These are phyloP conservation scores for Phyto melanocephala DNA, from an alignment of 2,888 invertebrate genomes.

Conservation along the genomic window DNA sequence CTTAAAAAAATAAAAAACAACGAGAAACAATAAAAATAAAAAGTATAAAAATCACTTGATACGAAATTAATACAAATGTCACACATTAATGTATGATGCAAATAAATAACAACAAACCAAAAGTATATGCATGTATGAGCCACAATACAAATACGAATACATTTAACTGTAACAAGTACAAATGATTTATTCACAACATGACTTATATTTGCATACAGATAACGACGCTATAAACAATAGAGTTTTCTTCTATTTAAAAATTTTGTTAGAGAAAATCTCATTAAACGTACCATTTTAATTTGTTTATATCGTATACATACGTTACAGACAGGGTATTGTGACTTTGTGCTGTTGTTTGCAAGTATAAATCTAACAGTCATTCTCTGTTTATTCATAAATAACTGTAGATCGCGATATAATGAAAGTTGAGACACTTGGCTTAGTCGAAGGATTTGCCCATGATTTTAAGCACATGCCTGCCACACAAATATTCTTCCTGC, in stretches of 20 bases:
- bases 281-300: not conserved
- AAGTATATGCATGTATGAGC: not conserved
- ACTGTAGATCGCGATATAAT: too few species aligned
- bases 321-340: too few species aligned
- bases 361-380: too few species aligned
- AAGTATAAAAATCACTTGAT: not conserved
- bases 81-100: conserved; percentile 19
- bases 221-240: not conserved
- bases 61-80: conserved; percentile 30
- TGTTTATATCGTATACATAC: too few species aligned
- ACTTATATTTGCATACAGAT: conserved; percentile 21
- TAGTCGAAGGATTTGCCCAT: too few species aligned
- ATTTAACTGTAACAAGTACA: conserved; percentile 1
- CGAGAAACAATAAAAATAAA: not conserved
- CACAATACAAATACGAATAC: too few species aligned
- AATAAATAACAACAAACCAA: conserved; percentile 1
- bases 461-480: too few species aligned
- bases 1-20: too few species aligned
- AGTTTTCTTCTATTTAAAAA: not conserved
- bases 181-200: conserved; percentile 19
- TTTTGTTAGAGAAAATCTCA: not conserved
- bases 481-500: too few species aligned
- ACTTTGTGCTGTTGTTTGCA: too few species aligned
- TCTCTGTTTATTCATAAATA: too few species aligned
- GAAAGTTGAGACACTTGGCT: too few species aligned